Percentiles rank a stretch among this genome's conserved stretches.
Conservation (phyloP, 1,140 invertebrate genomes). For the Teleopsis dalmanni region DNA sequence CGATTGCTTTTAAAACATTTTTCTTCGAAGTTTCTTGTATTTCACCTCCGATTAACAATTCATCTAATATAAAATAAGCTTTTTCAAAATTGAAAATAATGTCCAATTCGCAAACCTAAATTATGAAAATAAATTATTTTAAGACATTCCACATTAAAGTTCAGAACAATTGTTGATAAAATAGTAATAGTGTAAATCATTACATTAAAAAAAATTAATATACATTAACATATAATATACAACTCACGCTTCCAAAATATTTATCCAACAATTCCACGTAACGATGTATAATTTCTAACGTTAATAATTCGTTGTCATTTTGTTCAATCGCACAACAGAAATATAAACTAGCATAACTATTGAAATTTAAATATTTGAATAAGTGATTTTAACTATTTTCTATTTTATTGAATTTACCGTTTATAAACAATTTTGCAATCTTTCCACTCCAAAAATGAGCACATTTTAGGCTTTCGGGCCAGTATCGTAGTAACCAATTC, state of each 20-base stretch:
- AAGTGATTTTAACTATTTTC: conserved; percentile 1
- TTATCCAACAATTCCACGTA: conserved; percentile 98
- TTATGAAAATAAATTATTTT: background rate
- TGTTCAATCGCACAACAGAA: conserved; percentile 99
- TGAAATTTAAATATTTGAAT: conserved; percentile 24
- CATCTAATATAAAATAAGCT: conserved; percentile 98
- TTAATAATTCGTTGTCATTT: conserved; percentile 94
- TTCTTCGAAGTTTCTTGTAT: conserved; percentile 99
- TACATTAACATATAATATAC: background rate
- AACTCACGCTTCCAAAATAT: conserved; percentile 98
- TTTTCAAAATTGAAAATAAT: conserved; percentile 99
- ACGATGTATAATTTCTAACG: conserved; percentile 95
- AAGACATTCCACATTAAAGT: background rate
- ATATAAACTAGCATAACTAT: conserved; percentile 96
- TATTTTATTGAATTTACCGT: conserved; percentile 56
- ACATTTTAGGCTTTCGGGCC: conserved; percentile 99
- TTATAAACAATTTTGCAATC: conserved; percentile 99
- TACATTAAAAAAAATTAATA: background rate
- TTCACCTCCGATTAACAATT: conserved; percentile 93
- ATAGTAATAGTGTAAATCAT: conserved; percentile 18
- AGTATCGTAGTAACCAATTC: conserved; percentile 97
- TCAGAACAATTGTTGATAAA: background rate
- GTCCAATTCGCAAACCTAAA: conserved; percentile 96
- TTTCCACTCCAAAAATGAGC: conserved; percentile 98
- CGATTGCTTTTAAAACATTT: conserved; percentile 96